These are phyloP conservation scores for Drosophila asahinai DNA, from an alignment of 1,140 invertebrate species.

Conservation along the genomic window DNA sequence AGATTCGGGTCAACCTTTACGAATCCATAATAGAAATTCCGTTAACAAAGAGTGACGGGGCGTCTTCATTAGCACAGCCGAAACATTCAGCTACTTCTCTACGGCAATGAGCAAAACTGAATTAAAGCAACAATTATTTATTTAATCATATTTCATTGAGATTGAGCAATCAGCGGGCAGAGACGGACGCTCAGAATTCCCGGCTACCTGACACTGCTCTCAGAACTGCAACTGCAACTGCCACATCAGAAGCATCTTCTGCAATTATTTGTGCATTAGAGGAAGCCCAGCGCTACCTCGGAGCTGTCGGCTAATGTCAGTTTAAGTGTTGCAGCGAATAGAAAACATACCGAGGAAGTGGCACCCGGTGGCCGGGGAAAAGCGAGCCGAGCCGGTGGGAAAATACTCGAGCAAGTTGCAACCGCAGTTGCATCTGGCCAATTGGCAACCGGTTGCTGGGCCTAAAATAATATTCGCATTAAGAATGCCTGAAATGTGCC, in stretches of 20 bases:
- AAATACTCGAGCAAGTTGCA: constrained; percentile 26
- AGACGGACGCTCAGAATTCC: constrained; percentile 32
- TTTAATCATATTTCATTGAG: constrained; percentile 82
- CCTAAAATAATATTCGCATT: constrained; percentile 45
- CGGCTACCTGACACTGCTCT: constrained; percentile 38
- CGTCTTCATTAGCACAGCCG: constrained; percentile 27
- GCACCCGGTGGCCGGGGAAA: constrained; percentile 25
- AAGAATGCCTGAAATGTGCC: constrained; percentile 68
- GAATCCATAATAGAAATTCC: constrained; percentile 11
- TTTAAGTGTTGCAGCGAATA: constrained; percentile 78
- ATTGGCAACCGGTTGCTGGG: constrained; percentile 41
- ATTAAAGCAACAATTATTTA: constrained; percentile 82
- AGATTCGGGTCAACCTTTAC: not conserved
- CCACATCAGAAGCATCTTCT: constrained; percentile 59
- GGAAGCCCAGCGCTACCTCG: constrained; percentile 52
- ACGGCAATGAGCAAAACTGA: constrained; percentile 67
- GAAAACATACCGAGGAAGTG: constrained; percentile 48
- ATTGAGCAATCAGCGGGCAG: constrained; percentile 74
- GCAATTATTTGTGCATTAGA: constrained; percentile 82
- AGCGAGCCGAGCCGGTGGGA: constrained; percentile 50
- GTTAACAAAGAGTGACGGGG: constrained; percentile 29
- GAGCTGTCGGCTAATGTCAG: constrained; percentile 70
- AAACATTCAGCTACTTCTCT: constrained; percentile 52
- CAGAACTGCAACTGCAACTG: not conserved
- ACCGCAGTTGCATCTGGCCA: constrained; percentile 32